These are phyloP conservation scores for Bombus picipes DNA, from an alignment of 1,140 invertebrate genomes.

Conservation along the genomic window DNA sequence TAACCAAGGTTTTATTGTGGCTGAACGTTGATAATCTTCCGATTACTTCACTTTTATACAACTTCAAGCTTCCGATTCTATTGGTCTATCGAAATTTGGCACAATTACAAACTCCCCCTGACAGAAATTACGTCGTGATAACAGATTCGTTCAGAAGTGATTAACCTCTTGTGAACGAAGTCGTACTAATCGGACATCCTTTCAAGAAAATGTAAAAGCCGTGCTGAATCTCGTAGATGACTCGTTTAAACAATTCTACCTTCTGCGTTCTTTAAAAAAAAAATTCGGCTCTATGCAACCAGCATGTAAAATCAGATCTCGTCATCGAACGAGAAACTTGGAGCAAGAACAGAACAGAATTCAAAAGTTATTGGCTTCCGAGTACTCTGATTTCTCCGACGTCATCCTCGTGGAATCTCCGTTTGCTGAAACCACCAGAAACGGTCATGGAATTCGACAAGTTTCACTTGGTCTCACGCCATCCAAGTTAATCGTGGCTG, in stretches of 20 bases:
- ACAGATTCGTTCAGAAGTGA: neutral
- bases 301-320: neutral
- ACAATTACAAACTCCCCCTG: neutral
- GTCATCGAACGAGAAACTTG: neutral
- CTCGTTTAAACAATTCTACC: neutral
- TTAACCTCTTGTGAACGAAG: slow-evolving; percentile 25
- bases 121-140: neutral
- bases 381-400: slow-evolving; percentile 84
- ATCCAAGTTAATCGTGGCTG: slow-evolving; percentile 83
- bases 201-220: slow-evolving; percentile 38
- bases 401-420: slow-evolving; percentile 85
- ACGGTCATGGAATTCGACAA: slow-evolving; percentile 83
- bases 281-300: slow-evolving; percentile 38
- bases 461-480: slow-evolving; percentile 85
- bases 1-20: neutral
- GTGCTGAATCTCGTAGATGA: slow-evolving; percentile 32
- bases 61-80: neutral
- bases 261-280: neutral
- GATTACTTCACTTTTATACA: neutral
- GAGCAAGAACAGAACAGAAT: slow-evolving; percentile 82
- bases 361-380: slow-evolving; percentile 84
- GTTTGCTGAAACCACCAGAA: slow-evolving; percentile 85
- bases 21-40: too few species aligned
- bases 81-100: neutral
- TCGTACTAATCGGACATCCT: neutral